A percentile compares a stretch with the other conserved stretches of the same genome.
phyloP scores from a whole-genome alignment of 2,113 vertebrate genomes.

The Ptyas mucosa region DNA sequence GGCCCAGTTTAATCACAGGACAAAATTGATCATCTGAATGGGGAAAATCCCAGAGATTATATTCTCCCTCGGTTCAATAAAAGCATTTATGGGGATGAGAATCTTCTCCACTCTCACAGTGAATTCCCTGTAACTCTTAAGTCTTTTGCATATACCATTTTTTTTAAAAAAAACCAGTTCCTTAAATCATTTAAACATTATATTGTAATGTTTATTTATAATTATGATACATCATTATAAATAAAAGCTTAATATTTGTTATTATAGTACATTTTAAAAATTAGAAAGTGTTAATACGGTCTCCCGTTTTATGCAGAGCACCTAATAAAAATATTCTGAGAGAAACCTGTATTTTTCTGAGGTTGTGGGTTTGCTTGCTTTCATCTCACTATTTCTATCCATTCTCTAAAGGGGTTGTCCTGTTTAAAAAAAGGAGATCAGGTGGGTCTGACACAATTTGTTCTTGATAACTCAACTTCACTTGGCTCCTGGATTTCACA shows the following conservation, averaged over 20 bases:
- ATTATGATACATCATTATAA: not conserved
- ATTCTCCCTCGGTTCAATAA: constrained; percentile 24
- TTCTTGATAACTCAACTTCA: not conserved
- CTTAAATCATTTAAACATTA: not conserved
- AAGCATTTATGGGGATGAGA: constrained; percentile 36
- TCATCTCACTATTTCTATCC: not conserved
- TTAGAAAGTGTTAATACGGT: not conserved
- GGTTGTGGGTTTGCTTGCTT: constrained; percentile 28
- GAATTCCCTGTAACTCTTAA: constrained; percentile 26
- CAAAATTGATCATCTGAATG: not conserved
- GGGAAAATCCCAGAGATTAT: not conserved
- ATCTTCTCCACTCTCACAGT: constrained; percentile 35
- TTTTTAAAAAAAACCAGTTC: not conserved
- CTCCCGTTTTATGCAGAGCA: not conserved
- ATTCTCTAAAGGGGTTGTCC: not conserved
- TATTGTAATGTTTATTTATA: not conserved
- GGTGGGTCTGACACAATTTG: not conserved
- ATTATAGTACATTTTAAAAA: not conserved
- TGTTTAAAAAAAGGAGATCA: not conserved
- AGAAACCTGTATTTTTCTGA: constrained; percentile 10
- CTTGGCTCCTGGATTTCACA: not conserved
- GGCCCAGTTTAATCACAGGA: not conserved
- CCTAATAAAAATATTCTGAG: constrained; percentile 15
- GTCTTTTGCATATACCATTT: not conserved
- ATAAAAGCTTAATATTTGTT: not conserved